Evolutionary conservation across 2,888 invertebrate genomes (phyloP), one percentile per base, ranked within the genome.

Genomic region (Drosophila borealis): DNA sequence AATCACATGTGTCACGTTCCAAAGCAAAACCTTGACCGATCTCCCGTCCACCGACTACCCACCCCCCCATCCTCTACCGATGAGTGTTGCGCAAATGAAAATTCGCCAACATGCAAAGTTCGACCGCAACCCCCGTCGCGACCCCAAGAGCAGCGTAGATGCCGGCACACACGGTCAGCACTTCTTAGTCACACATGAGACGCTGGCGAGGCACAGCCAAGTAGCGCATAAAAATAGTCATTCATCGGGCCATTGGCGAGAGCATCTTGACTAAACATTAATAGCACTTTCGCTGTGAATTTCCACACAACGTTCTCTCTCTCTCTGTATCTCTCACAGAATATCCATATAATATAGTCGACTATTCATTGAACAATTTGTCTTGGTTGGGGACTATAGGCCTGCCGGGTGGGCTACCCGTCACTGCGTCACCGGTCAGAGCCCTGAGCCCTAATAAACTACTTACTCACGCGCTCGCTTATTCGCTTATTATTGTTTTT

Each of bases 11-110:
- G 81, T 73, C 72, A 83, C 86, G 70, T 85, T 77, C 68, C 69
- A 67, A 61, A 70, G 70, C 66, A 45, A 80, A 83, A 80, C 83
- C 83, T 83, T 83, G 83, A 83, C 83, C 83, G 88, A 88, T 88
- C 86, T 64, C 53, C 79, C 60, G 53, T 49, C 70, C 64, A 55
- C 50, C 44, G 36, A 13, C 25, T 61, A 50, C 39, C 70, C 48
- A 37, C 19, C 25, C 13, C 37, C 42, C 21, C 14, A 37, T 33
- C 39, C 54, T 19, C 33, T 29, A 19, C 44, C 25, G 21, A 33
- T 29, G 53, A 57, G 69, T 81, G 56, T 83, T 88, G 88, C 83
- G 83, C 83, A 83, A 83, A 83, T 74, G 46, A 73, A 65, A 74
- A 68, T 61, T 76, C 45, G 71, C 74, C 49, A 61, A 61, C 78